phyloP scores from a whole-genome alignment of 1,140 invertebrate genomes.

The Ladona fulva region DNA sequence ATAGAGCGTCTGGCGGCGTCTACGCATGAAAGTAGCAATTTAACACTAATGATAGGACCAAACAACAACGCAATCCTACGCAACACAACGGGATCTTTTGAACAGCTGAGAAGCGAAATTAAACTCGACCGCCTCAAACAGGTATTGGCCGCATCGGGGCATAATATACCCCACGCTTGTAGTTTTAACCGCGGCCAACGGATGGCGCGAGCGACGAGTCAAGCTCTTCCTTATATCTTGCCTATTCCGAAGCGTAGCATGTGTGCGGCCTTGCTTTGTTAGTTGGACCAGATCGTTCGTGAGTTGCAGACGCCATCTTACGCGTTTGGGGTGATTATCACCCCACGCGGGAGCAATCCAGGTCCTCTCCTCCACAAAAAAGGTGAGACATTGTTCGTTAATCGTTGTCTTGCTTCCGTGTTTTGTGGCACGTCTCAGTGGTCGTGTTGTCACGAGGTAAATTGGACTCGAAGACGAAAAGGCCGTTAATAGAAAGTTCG shows the following conservation, averaged over 20 bases:
- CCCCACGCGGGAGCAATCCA: background rate
- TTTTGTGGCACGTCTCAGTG: background rate
- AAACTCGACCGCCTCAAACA: background rate
- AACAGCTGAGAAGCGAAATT: background rate
- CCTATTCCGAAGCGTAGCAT: background rate
- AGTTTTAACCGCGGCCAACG: background rate
- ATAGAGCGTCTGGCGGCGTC: too few species aligned
- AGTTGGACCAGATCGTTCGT: background rate
- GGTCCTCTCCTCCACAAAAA: background rate
- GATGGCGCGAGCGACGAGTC: background rate
- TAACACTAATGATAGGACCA: too few species aligned
- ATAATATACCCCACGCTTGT: background rate
- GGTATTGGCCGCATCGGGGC: background rate
- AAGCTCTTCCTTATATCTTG: background rate
- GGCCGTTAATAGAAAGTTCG: background rate
- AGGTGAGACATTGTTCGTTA: background rate
- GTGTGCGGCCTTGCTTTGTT: conserved; percentile 6
- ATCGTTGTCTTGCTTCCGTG: background rate
- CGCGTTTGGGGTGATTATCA: background rate
- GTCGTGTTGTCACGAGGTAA: background rate
- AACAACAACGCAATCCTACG: too few species aligned
- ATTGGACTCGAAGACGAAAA: too few species aligned
- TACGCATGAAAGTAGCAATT: too few species aligned
- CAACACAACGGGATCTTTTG: too few species aligned
- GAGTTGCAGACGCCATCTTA: background rate